Conservation (phyloP, 2,113 vertebrate genomes). For the Osmerus eperlanus region DNA sequence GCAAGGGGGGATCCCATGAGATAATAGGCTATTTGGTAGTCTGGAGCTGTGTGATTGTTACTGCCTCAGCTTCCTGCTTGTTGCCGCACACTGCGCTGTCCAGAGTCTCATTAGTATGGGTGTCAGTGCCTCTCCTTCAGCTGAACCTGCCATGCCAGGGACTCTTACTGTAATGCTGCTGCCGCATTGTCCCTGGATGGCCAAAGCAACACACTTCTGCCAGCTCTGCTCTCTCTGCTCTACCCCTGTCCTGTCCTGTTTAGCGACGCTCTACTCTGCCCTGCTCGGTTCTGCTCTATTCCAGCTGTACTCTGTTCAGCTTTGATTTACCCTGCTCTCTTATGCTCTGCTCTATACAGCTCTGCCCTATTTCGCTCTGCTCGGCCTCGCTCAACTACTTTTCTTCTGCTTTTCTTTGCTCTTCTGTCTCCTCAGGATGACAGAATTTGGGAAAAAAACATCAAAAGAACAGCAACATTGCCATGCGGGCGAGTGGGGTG, state of each 20-base stretch:
- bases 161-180: constrained; percentile 56
- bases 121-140: constrained; percentile 66
- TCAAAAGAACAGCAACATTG: constrained; percentile 40
- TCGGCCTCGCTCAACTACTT: background rate
- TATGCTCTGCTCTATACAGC: background rate
- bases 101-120: constrained; percentile 66
- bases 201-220: constrained; percentile 41
- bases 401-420: background rate
- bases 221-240: background rate
- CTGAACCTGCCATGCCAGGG: constrained; percentile 64
- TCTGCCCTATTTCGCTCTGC: background rate
- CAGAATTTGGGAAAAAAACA: constrained; percentile 41
- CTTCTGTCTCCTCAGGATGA: constrained; percentile 38
- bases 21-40: constrained; percentile 36
- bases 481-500: constrained; percentile 19
- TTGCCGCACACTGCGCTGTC: constrained; percentile 14
- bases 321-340: background rate
- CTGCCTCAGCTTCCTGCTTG: constrained; percentile 41
- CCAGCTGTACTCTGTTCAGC: background rate
- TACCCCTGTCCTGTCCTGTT: background rate
- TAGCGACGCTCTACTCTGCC: background rate
- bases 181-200: constrained; percentile 69
- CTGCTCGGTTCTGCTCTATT: background rate
- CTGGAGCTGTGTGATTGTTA: constrained; percentile 31
- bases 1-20: constrained; percentile 6